These are phyloP conservation scores for Phytoseiulus persimilis DNA, from an alignment of 2,888 invertebrate species.

Conservation along the genomic window DNA sequence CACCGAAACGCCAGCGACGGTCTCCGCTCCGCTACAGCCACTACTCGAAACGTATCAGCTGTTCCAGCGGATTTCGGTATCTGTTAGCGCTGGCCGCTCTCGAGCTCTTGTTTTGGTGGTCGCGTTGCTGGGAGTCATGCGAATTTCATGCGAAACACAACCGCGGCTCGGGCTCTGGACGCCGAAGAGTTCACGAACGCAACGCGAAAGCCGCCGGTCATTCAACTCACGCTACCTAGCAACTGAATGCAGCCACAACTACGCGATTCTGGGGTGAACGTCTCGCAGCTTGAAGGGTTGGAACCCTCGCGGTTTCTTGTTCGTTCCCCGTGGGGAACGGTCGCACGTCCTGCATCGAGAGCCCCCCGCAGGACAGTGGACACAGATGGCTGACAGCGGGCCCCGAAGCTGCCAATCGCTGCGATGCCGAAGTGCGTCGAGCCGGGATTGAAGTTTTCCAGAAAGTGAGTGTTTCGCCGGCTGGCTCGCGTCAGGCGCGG, in stretches of 20 bases:
- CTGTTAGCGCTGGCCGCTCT: not conserved
- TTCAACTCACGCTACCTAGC: conserved; percentile 5
- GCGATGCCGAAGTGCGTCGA: not conserved
- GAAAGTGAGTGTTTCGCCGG: not conserved
- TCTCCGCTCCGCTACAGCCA: not conserved
- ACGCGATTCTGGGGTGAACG: not conserved
- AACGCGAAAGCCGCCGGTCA: conserved; percentile 5
- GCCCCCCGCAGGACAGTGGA: not conserved
- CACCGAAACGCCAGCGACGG: not conserved
- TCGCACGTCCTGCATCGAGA: not conserved
- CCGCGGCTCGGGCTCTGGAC: not conserved
- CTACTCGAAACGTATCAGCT: not conserved
- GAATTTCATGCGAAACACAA: not conserved
- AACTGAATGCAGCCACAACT: not conserved
- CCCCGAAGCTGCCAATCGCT: not conserved
- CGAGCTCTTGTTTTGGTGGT: not conserved
- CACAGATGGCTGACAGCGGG: not conserved
- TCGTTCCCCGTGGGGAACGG: not conserved
- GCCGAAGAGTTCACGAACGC: not conserved
- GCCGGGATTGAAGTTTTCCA: not conserved
- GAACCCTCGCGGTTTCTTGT: not conserved
- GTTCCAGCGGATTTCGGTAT: not conserved
- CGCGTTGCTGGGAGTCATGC: not conserved
- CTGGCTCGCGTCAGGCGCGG: not conserved
- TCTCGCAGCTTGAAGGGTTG: not conserved